These are phyloP conservation scores for Eulemur mongoz DNA, from an alignment of 2,797 vertebrate species.

Conservation along the genomic window DNA sequence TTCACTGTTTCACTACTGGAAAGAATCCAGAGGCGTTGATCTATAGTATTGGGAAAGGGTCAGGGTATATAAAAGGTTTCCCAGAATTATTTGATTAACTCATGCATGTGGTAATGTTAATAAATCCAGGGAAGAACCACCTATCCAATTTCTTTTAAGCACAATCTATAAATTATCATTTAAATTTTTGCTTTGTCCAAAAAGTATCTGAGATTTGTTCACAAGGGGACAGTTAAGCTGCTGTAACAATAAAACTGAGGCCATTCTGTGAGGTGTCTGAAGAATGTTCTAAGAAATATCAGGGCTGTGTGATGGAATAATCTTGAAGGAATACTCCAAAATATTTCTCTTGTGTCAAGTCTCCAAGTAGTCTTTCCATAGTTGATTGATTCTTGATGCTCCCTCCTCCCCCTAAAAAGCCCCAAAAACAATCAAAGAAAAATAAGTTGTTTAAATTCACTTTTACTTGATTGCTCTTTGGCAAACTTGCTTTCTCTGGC, in stretches of 20 bases:
- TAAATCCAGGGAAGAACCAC: not conserved
- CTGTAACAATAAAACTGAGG: not conserved
- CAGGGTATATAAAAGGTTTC: not conserved
- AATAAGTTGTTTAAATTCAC: not conserved
- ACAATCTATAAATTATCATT: not conserved
- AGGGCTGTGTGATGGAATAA: not conserved
- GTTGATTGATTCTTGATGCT: not conserved
- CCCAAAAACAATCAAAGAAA: not conserved
- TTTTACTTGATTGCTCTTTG: not conserved
- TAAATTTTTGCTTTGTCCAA: not conserved
- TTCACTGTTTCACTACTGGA: not conserved
- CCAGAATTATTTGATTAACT: conserved; percentile 36
- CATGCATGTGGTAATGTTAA: not conserved
- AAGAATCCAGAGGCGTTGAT: not conserved
- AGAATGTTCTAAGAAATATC: not conserved
- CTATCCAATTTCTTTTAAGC: not conserved
- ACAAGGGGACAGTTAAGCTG: not conserved
- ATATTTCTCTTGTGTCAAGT: not conserved
- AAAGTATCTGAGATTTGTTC: not conserved
- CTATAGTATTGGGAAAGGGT: not conserved
- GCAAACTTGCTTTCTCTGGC: not conserved
- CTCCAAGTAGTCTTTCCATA: not conserved
- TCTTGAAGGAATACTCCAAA: not conserved
- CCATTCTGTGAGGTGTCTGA: not conserved
- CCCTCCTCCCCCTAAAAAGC: not conserved